phyloP scores from a whole-genome alignment of 2,888 invertebrate genomes.

The Anthophora plumipes region DNA sequence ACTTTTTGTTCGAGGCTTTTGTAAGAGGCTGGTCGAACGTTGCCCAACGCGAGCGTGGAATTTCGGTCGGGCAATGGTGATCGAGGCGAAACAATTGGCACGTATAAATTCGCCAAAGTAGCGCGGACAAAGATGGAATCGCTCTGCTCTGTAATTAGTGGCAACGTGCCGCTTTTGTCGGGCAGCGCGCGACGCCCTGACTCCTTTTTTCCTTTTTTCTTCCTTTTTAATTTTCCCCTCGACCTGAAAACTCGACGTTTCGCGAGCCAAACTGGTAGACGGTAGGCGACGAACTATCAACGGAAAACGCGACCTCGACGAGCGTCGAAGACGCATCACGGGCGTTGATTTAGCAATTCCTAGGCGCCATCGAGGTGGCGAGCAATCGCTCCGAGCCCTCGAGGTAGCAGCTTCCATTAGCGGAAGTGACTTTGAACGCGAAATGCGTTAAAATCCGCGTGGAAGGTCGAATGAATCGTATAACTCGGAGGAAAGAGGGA shows the following conservation, averaged over 20 bases:
- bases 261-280: slow-evolving; percentile 55
- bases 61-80: slow-evolving; percentile 47
- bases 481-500: no score
- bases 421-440: slow-evolving; percentile 16
- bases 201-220: slow-evolving; percentile 18
- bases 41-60: slow-evolving; percentile 21
- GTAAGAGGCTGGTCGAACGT: no score
- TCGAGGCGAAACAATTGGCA: slow-evolving; percentile 17
- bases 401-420: slow-evolving; percentile 55
- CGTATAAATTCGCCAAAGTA: slow-evolving; percentile 54
- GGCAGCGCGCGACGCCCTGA: slow-evolving; percentile 45
- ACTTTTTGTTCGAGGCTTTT: no score
- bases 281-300: slow-evolving; percentile 66
- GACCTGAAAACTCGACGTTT: neutral
- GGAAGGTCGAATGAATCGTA: slow-evolving; percentile 15
- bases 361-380: slow-evolving; percentile 56
- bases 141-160: slow-evolving; percentile 64
- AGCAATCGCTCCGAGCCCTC: slow-evolving; percentile 34
- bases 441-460: slow-evolving; percentile 11
- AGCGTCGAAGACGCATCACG: slow-evolving; percentile 47
- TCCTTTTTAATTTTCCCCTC: no score
- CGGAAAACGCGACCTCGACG: slow-evolving; percentile 50
- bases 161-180: slow-evolving; percentile 60
- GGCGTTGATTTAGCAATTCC: slow-evolving; percentile 61
- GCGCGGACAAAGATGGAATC: slow-evolving; percentile 57